Evolutionary conservation across 2,113 vertebrate species (phyloP).

Genomic region (Dasyurus viverrinus): DNA sequence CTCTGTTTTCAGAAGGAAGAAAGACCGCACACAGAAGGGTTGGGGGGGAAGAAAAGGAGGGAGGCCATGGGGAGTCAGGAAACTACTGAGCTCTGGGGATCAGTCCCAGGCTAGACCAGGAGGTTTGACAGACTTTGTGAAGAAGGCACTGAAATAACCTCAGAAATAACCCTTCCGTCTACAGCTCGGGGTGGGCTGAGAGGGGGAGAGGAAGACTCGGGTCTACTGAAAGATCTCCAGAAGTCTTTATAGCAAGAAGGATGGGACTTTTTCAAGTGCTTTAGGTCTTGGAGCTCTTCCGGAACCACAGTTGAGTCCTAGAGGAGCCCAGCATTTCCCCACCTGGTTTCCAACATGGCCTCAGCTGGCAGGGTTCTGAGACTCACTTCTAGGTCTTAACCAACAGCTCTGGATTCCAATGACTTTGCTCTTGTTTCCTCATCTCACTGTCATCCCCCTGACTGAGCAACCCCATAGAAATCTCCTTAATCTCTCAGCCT

Average conservation of each 20-base stretch:
- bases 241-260: neutral
- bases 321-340: neutral
- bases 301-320: neutral
- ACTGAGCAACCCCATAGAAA: neutral
- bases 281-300: neutral
- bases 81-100: slow-evolving; percentile 44
- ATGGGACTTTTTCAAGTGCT: neutral
- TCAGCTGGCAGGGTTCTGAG: neutral
- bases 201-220: neutral
- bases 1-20: slow-evolving; percentile 59
- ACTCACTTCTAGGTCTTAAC: neutral
- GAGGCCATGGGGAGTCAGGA: slow-evolving; percentile 49
- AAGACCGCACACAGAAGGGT: slow-evolving; percentile 39
- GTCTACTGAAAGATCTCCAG: neutral
- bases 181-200: neutral
- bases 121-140: slow-evolving; percentile 13
- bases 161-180: neutral
- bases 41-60: slow-evolving; percentile 25
- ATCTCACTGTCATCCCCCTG: neutral
- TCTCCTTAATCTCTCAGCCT: neutral
- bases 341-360: neutral
- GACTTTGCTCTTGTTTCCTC: slow-evolving; percentile 6
- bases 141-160: neutral
- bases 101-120: neutral
- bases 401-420: neutral